Base-by-base conservation (phyloP, 2,113 vertebrate species). In the Microcebus lehilahytsara region DNA sequence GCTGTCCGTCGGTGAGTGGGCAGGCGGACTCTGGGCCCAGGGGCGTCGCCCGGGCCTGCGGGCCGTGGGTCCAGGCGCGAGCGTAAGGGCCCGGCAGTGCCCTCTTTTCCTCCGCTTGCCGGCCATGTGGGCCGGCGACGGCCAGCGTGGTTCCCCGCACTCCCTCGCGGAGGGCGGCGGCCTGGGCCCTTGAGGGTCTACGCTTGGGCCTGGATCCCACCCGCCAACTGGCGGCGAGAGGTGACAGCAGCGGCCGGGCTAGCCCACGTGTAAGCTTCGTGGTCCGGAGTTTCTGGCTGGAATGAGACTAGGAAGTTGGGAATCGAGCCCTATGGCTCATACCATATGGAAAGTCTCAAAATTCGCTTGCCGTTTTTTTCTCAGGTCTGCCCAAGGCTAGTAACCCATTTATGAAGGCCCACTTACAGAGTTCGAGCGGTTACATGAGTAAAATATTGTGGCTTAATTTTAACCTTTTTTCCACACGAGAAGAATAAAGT, bases 161-260 rank as follows among this genome's bases (percentile, higher is more conserved):
- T 46, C 32, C n/a, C n/a, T 5, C 1, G 34, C 14, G 27, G 37
- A 14, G 69, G 75, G 4, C 34, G 30, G 62, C 9, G 19, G 51
- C 19, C 80, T 22, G 1, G 19, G 19, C 40, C 14, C 11, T 30
- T 3, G 58, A 87, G 69, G 80, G 86, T 37, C 89, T 3, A 46
- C 51, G 17, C 42, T 12, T 13, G 0, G 74, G 93, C 64, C 86
- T 22, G 69, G 58, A n/a, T 22, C 87, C 46, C 53, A 11, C 22
- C 8, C 40, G 51, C 85, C 81, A 10, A 32, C 27, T n/a, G 96
- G 95, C 42, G 37, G 3, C 53, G 1, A 37, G 60, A 69, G 67
- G 91, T 97, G 98, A 96, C 97, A 94, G 96, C 94, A 40, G 89
- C 53, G 34, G 25, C 51, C 0, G 9, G 80, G 23, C 81, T 8